Conservation (phyloP, 2,797 vertebrate species). For the Tachyglossus aculeatus region DNA sequence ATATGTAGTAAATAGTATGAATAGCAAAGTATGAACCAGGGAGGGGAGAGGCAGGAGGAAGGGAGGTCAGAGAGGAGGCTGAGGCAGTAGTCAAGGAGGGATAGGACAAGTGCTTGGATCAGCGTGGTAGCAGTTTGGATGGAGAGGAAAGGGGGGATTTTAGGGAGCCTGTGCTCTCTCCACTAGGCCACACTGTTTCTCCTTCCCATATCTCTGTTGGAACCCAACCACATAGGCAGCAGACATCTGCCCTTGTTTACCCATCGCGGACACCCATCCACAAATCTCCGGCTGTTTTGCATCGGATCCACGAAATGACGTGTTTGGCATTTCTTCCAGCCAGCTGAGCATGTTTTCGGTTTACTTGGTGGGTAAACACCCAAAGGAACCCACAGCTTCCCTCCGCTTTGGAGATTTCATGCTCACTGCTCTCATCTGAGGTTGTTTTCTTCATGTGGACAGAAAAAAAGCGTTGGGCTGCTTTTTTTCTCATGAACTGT, state of each 20-base stretch:
- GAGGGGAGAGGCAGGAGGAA: no score
- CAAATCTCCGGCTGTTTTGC: background rate
- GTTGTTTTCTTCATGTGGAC: no score
- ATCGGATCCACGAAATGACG: background rate
- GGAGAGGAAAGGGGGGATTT: background rate
- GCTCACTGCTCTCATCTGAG: no score
- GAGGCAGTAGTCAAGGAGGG: no score
- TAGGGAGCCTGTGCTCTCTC: background rate
- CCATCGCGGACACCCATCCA: background rate
- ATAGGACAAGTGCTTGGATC: background rate
- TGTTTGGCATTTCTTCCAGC: background rate
- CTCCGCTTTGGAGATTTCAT: no score
- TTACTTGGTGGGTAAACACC: background rate
- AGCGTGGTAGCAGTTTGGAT: no score
- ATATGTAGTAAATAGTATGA: no score
- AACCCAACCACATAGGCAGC: background rate
- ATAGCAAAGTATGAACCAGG: no score
- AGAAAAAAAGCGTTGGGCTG: no score
- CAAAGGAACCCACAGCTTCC: background rate
- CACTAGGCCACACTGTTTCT: no score
- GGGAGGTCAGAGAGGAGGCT: no score
- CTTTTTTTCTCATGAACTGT: no score
- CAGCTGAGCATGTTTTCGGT: background rate
- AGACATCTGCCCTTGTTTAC: background rate
- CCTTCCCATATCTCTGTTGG: background rate